phyloP scores from a whole-genome alignment of 2,797 vertebrate species.

The Bradypus variegatus region DNA sequence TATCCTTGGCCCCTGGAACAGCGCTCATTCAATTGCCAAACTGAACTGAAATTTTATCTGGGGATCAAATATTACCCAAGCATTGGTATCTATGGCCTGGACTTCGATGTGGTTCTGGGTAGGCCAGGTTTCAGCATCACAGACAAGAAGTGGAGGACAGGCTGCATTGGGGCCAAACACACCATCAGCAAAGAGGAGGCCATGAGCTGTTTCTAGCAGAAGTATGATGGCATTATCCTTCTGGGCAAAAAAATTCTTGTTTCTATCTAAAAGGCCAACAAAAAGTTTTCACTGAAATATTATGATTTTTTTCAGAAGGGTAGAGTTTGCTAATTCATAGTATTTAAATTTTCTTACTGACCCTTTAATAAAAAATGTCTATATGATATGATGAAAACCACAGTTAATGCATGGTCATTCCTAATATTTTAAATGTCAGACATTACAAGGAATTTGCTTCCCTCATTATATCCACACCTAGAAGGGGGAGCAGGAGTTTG shows the following conservation, averaged over 20 bases:
- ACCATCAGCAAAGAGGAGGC: slow-evolving; percentile 98
- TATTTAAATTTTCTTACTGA: slow-evolving; percentile 60
- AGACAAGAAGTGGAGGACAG: slow-evolving; percentile 95
- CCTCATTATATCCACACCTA: not conserved
- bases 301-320: no score
- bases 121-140: slow-evolving; percentile 98
- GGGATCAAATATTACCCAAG: no score
- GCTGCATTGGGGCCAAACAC: slow-evolving; percentile 95
- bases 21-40: not conserved
- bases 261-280: no score
- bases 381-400: not conserved
- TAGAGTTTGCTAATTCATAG: no score
- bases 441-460: slow-evolving; percentile 65
- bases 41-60: no score
- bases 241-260: no score
- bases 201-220: slow-evolving; percentile 99
- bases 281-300: no score
- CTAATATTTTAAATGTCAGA: slow-evolving; percentile 44
- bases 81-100: no score
- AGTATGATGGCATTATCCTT: slow-evolving; percentile 61
- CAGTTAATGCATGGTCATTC: slow-evolving; percentile 52
- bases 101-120: slow-evolving; percentile 82
- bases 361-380: slow-evolving; percentile 62
- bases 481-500: not conserved
- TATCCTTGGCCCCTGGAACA: not conserved